Base-by-base conservation (phyloP, 2,113 vertebrate species). In the Recurvirostra avosetta region DNA sequence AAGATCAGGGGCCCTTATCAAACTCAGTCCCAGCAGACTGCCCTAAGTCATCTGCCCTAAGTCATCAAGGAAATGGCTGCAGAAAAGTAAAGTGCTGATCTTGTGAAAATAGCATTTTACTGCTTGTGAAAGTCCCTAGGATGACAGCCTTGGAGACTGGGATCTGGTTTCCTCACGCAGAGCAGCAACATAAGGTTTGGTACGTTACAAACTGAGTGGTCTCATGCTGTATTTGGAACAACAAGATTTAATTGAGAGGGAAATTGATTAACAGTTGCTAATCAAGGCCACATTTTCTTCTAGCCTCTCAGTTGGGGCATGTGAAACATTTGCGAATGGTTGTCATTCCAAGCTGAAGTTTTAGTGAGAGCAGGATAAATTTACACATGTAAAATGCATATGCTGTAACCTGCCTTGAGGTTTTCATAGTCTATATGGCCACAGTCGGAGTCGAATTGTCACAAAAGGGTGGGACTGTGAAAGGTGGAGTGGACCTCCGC, bases 211-310 rank as follows among this genome's bases (percentile, higher is more conserved):
- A 88, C 53, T 3, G 36, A 96, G 40, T 17, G 36, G 73, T 56
- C 80, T 95, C 83, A 62, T 2, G 12, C 77, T 86, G 52, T 26
- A 76, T 91, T 81, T 88, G 70, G 74, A 85, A 70, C 40, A 93
- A 83, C 13, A 90, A 87, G 50, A 79, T 79, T 93, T 95, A 94
- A 95, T 79, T 71, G 90, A 90, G 77, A 86, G 58, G 53, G 73
- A 89, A 94, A 77, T 88, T 92, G 62, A 92, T 95, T 97, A 95
- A 83, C 92, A 76, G 55, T 30, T 72, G 61, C 45, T 91, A 94
- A 95, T 84, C 72, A 82, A 93, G 88, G 67, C 78, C 95, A 95
- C 41, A 55, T 95, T 97, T 87, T 72, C 77, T 91, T 86, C 50
- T 79, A 70, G 63, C 58, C 26, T 73, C 71, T 91, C 40, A 55